phyloP scores from a whole-genome alignment of 2,888 invertebrate genomes.

The Cyaniris semiargus region DNA sequence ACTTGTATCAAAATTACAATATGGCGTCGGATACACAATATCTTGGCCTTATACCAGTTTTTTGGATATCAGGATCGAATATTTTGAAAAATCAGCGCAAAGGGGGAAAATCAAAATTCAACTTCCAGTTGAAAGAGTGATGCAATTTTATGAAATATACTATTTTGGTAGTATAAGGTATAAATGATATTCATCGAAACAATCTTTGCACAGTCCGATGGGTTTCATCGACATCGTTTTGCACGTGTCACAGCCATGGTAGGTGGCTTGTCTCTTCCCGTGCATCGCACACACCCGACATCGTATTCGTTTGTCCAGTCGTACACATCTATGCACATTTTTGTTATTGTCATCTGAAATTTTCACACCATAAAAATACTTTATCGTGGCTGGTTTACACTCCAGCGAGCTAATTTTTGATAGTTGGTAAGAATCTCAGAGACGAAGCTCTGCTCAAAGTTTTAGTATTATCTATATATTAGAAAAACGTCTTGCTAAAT shows the following conservation, averaged over 20 bases:
- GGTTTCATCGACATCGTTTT: background rate
- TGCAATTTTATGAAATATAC: background rate
- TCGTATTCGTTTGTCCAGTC: background rate
- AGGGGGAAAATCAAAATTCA: too few relatives aligned
- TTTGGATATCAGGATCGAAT: too few relatives aligned
- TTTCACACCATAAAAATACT: background rate
- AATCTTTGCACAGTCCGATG: slow-evolving; percentile 19
- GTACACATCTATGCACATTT: background rate
- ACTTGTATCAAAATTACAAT: too few relatives aligned
- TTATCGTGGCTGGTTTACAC: too few relatives aligned
- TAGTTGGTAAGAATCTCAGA: too few relatives aligned
- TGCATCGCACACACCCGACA: slow-evolving; percentile 16
- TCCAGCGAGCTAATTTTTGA: too few relatives aligned
- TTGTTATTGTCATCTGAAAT: background rate
- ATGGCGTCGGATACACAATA: too few relatives aligned
- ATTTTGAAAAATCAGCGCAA: background rate
- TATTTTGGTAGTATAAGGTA: background rate
- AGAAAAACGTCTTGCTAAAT: too few relatives aligned
- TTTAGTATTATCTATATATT: too few relatives aligned
- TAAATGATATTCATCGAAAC: slow-evolving; percentile 19
- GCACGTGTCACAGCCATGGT: slow-evolving; percentile 6
- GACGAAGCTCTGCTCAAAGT: too few relatives aligned
- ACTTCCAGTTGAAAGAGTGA: too few relatives aligned
- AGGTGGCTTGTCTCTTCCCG: slow-evolving; percentile 11
- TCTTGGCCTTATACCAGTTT: too few relatives aligned